Evolutionary conservation across 2,113 vertebrate genomes (phyloP), one percentile per base, ranked within the genome.

Genomic region (Hypomesus transpacificus): DNA sequence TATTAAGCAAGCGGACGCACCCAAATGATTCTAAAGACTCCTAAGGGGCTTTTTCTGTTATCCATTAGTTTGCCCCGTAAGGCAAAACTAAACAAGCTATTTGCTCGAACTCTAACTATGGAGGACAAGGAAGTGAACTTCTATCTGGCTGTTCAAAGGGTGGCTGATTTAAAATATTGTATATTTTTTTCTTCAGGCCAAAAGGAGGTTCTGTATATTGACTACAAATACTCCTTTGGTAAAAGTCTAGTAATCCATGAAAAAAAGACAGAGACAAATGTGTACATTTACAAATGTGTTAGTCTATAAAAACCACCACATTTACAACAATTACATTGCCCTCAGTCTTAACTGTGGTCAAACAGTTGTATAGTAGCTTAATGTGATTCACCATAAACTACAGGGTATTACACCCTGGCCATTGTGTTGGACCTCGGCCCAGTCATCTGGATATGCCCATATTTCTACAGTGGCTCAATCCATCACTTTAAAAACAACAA

Each of bases 51-150:
- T 74, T 84, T 80, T 80, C 82, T 74, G 74, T 80, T 81, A 88
- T 88, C 85, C 85, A 87, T 90, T 90, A 90, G 89, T 86, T 84
- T 87, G 83, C 79, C 79, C 84, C 86, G 80, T 79, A 85, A 89
- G 87, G 84, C 85, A 85, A 84, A 82, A 80, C 85, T 86, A 88
- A 88, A 90, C 84, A 78, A 88, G 88, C 88, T 90, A 17, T 78
- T 86, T 78, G 80, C 86, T 80, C 71, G 78, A 68, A 87, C 78
- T 75, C 79, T 67, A 80, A 77, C 77, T 85, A 78, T 63, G 60
- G 84, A 80, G 71, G 66, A 79, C 76, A 72, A 78, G 70, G 68
- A 73, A 82, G 69, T 60, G 39, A 39, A 46, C 39, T 46, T 46
- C 39, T 46, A 46, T 46, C 9, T 46, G 31, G 31, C 31, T 34